Evolutionary conservation across 2,113 vertebrate genomes (phyloP).

Genomic region (Pseudopodoces humilis): DNA sequence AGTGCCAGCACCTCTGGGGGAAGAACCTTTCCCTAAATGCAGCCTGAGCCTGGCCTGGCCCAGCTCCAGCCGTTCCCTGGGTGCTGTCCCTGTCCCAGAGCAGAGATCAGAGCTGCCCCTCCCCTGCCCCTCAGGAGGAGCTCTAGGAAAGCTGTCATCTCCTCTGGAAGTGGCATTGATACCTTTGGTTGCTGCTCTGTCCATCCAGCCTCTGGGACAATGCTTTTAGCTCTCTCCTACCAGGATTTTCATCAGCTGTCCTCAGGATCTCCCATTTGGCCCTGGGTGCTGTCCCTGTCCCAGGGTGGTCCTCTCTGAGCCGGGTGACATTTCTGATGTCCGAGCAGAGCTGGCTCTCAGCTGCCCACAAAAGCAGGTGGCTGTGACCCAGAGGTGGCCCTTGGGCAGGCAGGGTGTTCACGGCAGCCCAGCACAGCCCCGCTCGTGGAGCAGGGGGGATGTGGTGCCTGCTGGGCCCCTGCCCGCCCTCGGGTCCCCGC

Average conservation of each 20-base stretch:
- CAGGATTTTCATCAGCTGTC: no score
- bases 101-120: no score
- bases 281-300: no score
- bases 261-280: no score
- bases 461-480: background rate
- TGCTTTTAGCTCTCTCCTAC: no score
- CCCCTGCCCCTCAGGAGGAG: no score
- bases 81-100: background rate
- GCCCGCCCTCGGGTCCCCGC: rapidly evolving
- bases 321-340: no score
- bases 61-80: background rate
- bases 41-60: background rate
- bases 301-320: no score
- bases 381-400: background rate
- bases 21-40: background rate
- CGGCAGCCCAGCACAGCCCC: rapidly evolving
- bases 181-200: no score
- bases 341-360: background rate
- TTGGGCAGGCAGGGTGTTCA: rapidly evolving
- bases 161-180: no score
- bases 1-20: background rate
- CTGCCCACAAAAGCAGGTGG: rapidly evolving
- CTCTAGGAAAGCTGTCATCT: no score
- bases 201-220: no score
- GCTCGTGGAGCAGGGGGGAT: rapidly evolving